Base-by-base conservation (phyloP, 2,797 vertebrate species). In the Pelodytes ibericus region DNA sequence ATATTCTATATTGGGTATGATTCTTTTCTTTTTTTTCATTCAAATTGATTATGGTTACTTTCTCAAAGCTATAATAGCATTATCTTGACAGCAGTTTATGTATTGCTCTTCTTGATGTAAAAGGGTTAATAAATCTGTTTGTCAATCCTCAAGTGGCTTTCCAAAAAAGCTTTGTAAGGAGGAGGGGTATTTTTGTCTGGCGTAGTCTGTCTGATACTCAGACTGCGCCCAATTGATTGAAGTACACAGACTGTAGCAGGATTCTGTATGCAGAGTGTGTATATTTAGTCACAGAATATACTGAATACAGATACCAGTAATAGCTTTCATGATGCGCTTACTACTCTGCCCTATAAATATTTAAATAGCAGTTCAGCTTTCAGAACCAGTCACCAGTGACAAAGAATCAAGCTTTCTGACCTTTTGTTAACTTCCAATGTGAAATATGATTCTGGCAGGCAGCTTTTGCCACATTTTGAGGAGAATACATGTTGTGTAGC, bases 341-440 rank as follows among this genome's bases (percentile, higher is more conserved):
- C 82, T 49, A 75, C 73, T 63, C 80, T 81, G 8, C 58, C 70
- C 61, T 44, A 83, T 91, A 80, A 91, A 90, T 89, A 89, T 87
- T 90, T 84, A 86, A 88, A 71, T 49, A 80, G n/a, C 6, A 80
- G 86, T 18, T 89, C 86, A 81, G 82, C 83, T 90, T 89, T 88
- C 91, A 82, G 86, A 51, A 73, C 62, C 30, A 77, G 80, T 72
- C 72, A 39, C 67, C 79, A 11, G 82, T 57, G 82, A 83, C 86
- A 81, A 71, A 80, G 87, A 33, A 83, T 87, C 87, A 87, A 87
- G 82, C 82, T 87, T 85, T 89, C 77, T 87, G 89, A 89, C 86
- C 89, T 85, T 86, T 85, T 79, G 81, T 83, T 84, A 88, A 82
- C 89, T 88, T 87, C 57, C 80, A 83, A 61, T n/a, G 78, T 84